Evolutionary conservation across 2,888 invertebrate species (phyloP).

Genomic region (Cybosia mesomella): DNA sequence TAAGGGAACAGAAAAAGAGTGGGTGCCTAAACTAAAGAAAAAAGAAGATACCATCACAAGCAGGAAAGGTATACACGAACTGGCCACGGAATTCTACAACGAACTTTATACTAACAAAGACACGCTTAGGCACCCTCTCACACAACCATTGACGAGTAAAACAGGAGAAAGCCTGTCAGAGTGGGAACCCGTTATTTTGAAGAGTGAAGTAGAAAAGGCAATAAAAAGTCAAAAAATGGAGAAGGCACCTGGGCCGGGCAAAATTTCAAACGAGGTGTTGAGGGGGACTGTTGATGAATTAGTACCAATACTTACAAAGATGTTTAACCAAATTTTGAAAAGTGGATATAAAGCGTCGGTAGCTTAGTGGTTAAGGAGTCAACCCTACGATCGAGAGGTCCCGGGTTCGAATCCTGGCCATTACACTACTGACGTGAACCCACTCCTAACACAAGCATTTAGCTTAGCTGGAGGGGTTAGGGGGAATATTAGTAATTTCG

Average conservation of each 20-base stretch:
- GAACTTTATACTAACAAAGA: conserved; percentile 11
- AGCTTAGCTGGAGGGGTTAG: no score
- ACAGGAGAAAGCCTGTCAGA: not conserved
- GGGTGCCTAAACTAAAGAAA: conserved; percentile 20
- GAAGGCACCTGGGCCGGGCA: not conserved
- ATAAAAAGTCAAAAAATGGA: conserved; percentile 6
- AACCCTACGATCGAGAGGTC: no score
- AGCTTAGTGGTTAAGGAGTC: no score
- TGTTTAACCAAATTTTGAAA: no score
- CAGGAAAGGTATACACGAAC: conserved; percentile 16
- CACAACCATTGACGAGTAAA: not conserved
- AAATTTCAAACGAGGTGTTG: not conserved
- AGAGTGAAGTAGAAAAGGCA: not conserved
- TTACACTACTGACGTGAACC: no score
- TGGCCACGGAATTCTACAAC: conserved; percentile 15
- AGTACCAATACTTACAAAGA: no score
- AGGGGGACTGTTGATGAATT: not conserved
- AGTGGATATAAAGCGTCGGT: no score
- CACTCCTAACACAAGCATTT: no score
- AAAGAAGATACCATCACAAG: conserved; percentile 24
- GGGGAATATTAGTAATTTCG: no score
- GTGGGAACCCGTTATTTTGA: not conserved
- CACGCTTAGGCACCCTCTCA: not conserved
- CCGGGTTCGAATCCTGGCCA: no score
- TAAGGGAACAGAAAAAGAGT: conserved; percentile 17